phyloP scores from a whole-genome alignment of 2,888 invertebrate species.

The Acheta domesticus region DNA sequence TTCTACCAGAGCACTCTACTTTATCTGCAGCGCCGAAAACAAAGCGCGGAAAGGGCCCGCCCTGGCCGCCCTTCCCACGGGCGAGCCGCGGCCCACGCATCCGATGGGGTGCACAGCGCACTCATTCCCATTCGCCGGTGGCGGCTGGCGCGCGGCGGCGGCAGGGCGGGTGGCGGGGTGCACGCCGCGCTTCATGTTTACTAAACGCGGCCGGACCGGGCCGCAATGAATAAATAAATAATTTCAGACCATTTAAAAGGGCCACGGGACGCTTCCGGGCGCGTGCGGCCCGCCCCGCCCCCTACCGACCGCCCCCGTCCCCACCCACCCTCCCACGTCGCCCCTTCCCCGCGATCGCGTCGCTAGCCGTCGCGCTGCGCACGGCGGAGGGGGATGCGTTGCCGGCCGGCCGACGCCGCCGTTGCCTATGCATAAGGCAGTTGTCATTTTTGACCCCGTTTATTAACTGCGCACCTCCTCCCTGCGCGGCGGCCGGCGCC shows the following conservation, averaged over 20 bases:
- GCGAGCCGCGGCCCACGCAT: no score
- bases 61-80: no score
- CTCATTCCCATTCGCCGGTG: background rate
- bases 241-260: constrained; percentile 7
- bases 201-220: constrained; percentile 18
- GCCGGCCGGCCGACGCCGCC: background rate
- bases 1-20: no score
- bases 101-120: background rate
- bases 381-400: no score
- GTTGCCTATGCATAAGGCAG: constrained; percentile 6
- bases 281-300: background rate
- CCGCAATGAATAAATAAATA: constrained; percentile 18
- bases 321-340: background rate
- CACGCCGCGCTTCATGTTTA: background rate
- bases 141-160: background rate
- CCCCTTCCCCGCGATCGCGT: background rate
- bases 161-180: background rate
- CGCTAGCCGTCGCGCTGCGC: no score
- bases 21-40: no score
- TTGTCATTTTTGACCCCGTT: constrained; percentile 18
- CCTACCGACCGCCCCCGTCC: background rate
- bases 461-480: background rate
- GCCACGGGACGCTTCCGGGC: constrained; percentile 5
- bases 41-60: no score
- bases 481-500: background rate